Percentiles rank a stretch among this genome's conserved stretches.
phyloP scores from a whole-genome alignment of 2,888 invertebrate species.

The Agrilus mali region DNA sequence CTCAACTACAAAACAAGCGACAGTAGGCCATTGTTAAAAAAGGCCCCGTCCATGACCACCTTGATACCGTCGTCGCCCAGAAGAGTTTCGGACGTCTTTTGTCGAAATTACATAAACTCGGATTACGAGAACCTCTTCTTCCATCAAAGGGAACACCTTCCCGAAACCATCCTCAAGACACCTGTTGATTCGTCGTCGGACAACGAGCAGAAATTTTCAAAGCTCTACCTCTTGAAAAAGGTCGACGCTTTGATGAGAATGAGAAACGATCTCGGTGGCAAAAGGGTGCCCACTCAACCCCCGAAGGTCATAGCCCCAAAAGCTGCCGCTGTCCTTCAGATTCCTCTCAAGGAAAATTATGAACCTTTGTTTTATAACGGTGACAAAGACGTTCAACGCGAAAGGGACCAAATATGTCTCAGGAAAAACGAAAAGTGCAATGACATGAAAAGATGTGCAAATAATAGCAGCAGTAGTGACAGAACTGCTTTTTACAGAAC shows the following conservation, averaged over 20 bases:
- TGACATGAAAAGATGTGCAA: too few species aligned
- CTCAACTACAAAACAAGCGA: constrained; percentile 19
- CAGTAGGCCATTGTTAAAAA: constrained; percentile 18
- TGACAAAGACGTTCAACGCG: constrained; percentile 18
- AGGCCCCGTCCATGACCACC: constrained; percentile 23
- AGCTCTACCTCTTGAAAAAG: constrained; percentile 16
- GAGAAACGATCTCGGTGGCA: constrained; percentile 16
- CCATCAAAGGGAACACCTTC: constrained; percentile 6
- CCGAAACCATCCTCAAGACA: constrained; percentile 30
- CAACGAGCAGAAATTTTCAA: constrained; percentile 9
- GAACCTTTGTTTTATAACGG: constrained; percentile 15
- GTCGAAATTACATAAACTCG: constrained; percentile 11
- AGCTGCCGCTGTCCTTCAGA: constrained; percentile 48
- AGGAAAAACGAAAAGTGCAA: constrained; percentile 28
- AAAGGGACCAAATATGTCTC: constrained; percentile 32
- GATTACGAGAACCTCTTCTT: constrained; percentile 5
- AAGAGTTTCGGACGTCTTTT: constrained; percentile 10
- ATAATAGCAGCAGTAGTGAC: background rate
- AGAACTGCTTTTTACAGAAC: constrained; percentile 24
- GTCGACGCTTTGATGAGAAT: constrained; percentile 15
- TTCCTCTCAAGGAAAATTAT: constrained; percentile 31
- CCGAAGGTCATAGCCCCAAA: constrained; percentile 47
- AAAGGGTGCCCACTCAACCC: constrained; percentile 18
- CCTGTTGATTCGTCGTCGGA: constrained; percentile 18
- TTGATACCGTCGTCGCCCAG: constrained; percentile 18